A percentile compares a stretch with the other conserved stretches of the same genome.
Evolutionary conservation across 2,888 invertebrate genomes (phyloP).

Genomic region (Omphaloscelis lunosa): DNA sequence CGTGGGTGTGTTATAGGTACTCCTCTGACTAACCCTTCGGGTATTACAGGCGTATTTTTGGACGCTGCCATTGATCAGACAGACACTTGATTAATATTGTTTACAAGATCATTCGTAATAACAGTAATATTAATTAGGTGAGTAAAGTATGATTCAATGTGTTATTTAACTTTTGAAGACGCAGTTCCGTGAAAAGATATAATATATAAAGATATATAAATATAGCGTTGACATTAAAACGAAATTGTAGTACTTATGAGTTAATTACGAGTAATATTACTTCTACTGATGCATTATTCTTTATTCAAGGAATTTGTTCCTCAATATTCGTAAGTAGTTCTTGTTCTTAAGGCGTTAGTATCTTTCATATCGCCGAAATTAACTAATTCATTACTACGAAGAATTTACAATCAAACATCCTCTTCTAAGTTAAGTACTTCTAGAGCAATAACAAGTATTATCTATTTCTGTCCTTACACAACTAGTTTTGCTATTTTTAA

Average conservation of each 20-base stretch:
- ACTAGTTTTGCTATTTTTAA: conserved; percentile 64
- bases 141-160: conserved; percentile 27
- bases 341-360: not conserved
- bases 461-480: conserved; percentile 56
- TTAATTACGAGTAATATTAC: not conserved
- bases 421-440: conserved; percentile 4
- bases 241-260: not conserved
- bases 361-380: not conserved
- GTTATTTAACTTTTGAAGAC: conserved; percentile 16
- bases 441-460: conserved; percentile 32
- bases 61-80: conserved; percentile 16
- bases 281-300: not conserved
- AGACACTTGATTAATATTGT: conserved; percentile 49
- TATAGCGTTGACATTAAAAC: not conserved
- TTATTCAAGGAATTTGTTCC: not conserved
- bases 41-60: conserved; percentile 7
- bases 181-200: conserved; percentile 16
- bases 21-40: too few species aligned
- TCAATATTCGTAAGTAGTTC: not conserved
- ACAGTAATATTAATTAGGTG: not conserved
- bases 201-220: too few species aligned
- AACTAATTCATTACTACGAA: not conserved
- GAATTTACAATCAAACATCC: not conserved
- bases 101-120: conserved; percentile 27
- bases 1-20: too few species aligned